Percentiles rank a stretch among this genome's conserved stretches.
These are phyloP conservation scores for Hylaea fasciaria DNA, from an alignment of 2,888 invertebrate species.

Conservation along the genomic window DNA sequence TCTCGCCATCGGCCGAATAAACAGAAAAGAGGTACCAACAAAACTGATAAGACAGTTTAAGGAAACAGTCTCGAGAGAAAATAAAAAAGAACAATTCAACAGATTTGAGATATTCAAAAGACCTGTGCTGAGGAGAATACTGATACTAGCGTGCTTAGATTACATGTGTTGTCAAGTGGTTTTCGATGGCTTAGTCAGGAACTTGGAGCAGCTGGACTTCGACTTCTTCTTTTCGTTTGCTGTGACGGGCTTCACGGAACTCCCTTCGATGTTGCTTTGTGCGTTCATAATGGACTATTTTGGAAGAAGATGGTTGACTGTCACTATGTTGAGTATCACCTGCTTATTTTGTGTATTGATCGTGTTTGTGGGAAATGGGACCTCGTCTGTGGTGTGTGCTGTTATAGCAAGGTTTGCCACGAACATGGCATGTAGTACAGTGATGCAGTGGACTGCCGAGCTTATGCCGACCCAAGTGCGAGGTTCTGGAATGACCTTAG, in stretches of 20 bases:
- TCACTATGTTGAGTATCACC: conserved; percentile 48
- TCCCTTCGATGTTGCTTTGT: conserved; percentile 59
- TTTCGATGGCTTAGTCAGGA: conserved; percentile 63
- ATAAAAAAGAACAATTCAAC: conserved; percentile 48
- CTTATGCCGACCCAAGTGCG: conserved; percentile 61
- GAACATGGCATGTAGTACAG: conserved; percentile 57
- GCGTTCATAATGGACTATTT: conserved; percentile 62
- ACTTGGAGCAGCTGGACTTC: conserved; percentile 58
- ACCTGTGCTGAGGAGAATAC: conserved; percentile 55
- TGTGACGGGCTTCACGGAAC: conserved; percentile 59
- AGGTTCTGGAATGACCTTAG: conserved; percentile 59
- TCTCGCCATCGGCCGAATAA: conserved; percentile 56
- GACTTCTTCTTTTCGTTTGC: conserved; percentile 66
- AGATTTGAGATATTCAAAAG: conserved; percentile 59
- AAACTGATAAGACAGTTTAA: conserved; percentile 61
- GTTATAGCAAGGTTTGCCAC: conserved; percentile 62
- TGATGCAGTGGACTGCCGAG: conserved; percentile 65
- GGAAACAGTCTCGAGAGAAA: conserved; percentile 38
- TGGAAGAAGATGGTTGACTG: conserved; percentile 63
- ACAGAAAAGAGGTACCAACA: conserved; percentile 56
- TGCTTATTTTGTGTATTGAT: conserved; percentile 57
- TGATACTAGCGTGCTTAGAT: conserved; percentile 57
- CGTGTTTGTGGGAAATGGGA: conserved; percentile 53
- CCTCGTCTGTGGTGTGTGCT: conserved; percentile 55
- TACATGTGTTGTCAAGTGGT: conserved; percentile 59